Base-by-base conservation (phyloP, 2,888 invertebrate species). In the Notodonta ziczac region DNA sequence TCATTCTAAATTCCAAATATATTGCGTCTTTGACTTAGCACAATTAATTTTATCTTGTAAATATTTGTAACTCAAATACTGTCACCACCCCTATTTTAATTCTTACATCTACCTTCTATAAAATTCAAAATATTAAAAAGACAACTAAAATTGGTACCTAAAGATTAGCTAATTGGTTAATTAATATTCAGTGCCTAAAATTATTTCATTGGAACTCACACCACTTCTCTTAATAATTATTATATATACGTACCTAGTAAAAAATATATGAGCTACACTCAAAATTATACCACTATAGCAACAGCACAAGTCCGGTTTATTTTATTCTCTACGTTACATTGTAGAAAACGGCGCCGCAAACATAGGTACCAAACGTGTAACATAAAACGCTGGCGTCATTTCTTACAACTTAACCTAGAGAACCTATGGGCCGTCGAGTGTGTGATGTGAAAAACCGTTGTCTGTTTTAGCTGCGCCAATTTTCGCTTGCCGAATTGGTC, bases 391-490 rank as follows among this genome's bases (percentile, higher is more conserved):
- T 32, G 50, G 42, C 51, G 56, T 24, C 32, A 16, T 61, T 58
- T 60, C 32, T 46, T 56, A 53, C 51, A 58, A 63, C 56, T 58
- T 60, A 60, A 60, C 50, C 60, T 55, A 50, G 61, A 72, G 65
- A 67, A 61, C 63, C 59, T 61, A 59, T 69, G 52, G 51, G 53
- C 56, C 60, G 51, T 52, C 51, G 48, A 12, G 55, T 60, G 61
- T 57, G 50, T 62, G 61, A 60, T 67, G 69, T 83, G 79, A 83
- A 78, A 76, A 77, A 78, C 63, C 76, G 79, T 90, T 90, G 71
- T 92, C 87, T 93, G 88, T 93, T 93, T 89, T 93, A 93, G 93
- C 90, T 82, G 81, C 88, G 89, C 81, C 93, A 93, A 89, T 92
- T 83, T 87, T 85, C 91, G 83, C 90, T 93, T 84, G 91, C 89